A percentile compares a stretch with the other conserved stretches of the same genome.
These are phyloP conservation scores for Trisateles emortualis DNA, from an alignment of 2,888 invertebrate genomes.

Conservation along the genomic window DNA sequence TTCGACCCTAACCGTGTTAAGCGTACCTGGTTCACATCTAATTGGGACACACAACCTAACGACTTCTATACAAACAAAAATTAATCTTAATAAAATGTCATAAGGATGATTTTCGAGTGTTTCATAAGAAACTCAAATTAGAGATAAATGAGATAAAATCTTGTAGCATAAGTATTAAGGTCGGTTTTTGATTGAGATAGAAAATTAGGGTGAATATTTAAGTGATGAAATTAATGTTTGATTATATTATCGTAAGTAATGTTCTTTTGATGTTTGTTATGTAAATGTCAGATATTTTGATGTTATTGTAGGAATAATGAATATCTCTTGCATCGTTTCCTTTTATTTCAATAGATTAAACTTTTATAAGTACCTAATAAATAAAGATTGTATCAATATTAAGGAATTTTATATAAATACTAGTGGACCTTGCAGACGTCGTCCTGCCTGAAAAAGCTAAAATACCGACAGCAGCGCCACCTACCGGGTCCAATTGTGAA, in stretches of 20 bases:
- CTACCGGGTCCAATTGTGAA: no score
- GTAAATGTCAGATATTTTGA: slow-evolving; percentile 10
- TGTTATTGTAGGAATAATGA: background rate
- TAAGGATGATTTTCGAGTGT: slow-evolving; percentile 1
- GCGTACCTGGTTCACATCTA: slow-evolving; percentile 33
- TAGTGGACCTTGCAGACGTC: no score
- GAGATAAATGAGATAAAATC: background rate
- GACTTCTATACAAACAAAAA: slow-evolving; percentile 10
- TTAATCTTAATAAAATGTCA: slow-evolving; percentile 15
- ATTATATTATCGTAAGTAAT: slow-evolving; percentile 38
- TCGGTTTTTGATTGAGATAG: slow-evolving; percentile 17
- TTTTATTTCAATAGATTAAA: no score
- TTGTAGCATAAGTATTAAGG: slow-evolving; percentile 9
- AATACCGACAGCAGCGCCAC: no score
- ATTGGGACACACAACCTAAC: slow-evolving; percentile 29
- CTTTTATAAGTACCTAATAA: no score
- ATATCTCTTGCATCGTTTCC: background rate
- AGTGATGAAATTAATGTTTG: slow-evolving; percentile 38
- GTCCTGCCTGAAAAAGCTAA: no score
- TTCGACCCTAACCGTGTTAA: slow-evolving; percentile 39
- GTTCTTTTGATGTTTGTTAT: slow-evolving; percentile 22
- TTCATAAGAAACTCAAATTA: background rate
- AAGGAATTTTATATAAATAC: no score
- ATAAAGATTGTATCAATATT: no score
- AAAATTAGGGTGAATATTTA: slow-evolving; percentile 33